phyloP scores from a whole-genome alignment of 2,888 invertebrate genomes.

The Drosophila hamatofila region DNA sequence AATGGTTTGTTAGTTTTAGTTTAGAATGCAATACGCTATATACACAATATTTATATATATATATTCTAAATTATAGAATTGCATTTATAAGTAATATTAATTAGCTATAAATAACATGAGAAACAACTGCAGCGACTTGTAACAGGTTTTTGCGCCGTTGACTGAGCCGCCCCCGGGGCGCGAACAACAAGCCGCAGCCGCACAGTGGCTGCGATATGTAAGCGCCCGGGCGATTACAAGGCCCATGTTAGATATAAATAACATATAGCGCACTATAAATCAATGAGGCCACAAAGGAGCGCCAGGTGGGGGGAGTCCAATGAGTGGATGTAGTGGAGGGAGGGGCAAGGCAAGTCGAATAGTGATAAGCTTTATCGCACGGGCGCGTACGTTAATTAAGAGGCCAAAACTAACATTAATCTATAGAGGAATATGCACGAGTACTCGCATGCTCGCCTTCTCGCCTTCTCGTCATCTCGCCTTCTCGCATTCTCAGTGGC shows the following conservation, averaged over 20 bases:
- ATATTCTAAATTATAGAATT: constrained; percentile 77
- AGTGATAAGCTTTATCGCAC: constrained; percentile 76
- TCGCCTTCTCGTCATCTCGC: no score
- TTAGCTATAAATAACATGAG: constrained; percentile 78
- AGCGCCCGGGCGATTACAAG: constrained; percentile 65
- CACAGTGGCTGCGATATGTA: constrained; percentile 63
- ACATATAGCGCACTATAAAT: constrained; percentile 73
- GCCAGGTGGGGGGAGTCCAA: not conserved
- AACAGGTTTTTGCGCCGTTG: constrained; percentile 60
- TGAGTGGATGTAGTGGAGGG: no score
- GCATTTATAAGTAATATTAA: constrained; percentile 80
- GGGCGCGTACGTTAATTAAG: constrained; percentile 76
- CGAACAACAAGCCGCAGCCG: constrained; percentile 30
- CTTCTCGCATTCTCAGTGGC: not conserved
- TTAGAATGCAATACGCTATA: constrained; percentile 58
- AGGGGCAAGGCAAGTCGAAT: not conserved
- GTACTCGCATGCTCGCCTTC: constrained; percentile 7
- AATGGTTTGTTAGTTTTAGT: constrained; percentile 65
- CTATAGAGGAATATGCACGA: constrained; percentile 53
- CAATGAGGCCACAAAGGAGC: constrained; percentile 46
- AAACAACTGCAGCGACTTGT: constrained; percentile 57
- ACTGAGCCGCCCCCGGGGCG: constrained; percentile 61
- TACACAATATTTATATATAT: constrained; percentile 1
- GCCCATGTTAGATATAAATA: constrained; percentile 70
- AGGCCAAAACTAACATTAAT: constrained; percentile 71